A percentile compares a stretch with the other conserved stretches of the same genome.
Evolutionary conservation across 2,113 vertebrate species (phyloP).

Genomic region (Microcebus ravelobensis): DNA sequence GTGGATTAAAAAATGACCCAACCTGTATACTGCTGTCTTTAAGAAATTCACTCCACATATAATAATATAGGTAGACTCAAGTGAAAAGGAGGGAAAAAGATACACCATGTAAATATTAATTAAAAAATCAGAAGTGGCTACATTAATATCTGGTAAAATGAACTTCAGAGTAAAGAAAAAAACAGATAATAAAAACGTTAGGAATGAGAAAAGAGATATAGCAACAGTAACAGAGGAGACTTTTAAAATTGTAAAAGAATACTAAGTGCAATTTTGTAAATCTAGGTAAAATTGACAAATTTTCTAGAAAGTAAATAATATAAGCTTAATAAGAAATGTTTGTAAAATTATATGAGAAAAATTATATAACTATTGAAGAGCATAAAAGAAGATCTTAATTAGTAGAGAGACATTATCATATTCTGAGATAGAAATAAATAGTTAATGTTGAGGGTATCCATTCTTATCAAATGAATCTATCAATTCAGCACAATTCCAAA

Average conservation of each 20-base stretch:
- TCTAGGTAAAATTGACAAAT: slow-evolving; percentile 29
- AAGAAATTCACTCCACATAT: background rate
- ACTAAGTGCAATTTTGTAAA: slow-evolving; percentile 26
- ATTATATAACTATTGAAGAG: background rate
- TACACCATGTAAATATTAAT: background rate
- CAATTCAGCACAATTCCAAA: background rate
- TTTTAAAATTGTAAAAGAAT: slow-evolving; percentile 20
- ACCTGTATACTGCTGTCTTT: background rate
- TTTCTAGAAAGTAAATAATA: slow-evolving; percentile 19
- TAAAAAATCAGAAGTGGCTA: background rate
- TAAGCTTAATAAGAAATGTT: background rate
- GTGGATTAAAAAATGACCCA: background rate
- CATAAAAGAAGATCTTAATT: background rate
- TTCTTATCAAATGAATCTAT: background rate
- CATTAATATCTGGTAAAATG: background rate
- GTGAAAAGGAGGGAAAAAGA: background rate
- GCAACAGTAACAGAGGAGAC: background rate
- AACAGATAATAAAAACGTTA: background rate
- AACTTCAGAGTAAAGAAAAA: background rate
- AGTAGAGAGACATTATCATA: background rate
- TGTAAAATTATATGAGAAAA: background rate
- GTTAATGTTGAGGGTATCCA: background rate
- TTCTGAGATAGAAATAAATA: background rate
- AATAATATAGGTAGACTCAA: background rate
- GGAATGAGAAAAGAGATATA: background rate